These are phyloP conservation scores for Tethea ocularis DNA, from an alignment of 2,888 invertebrate genomes.

Conservation along the genomic window DNA sequence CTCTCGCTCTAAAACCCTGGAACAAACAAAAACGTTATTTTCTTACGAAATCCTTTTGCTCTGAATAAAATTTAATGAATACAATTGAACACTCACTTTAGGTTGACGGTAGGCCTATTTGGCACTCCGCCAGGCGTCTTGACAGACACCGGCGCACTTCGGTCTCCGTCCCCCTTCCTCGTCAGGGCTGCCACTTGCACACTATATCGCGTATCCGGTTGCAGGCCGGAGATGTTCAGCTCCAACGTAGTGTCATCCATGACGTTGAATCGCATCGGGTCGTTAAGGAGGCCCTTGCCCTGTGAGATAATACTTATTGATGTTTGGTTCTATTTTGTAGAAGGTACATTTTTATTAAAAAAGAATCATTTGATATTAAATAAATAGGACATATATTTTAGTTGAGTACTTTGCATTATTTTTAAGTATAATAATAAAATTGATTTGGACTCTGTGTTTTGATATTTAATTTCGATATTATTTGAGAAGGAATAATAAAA, in stretches of 20 bases:
- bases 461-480: no score
- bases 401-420: no score
- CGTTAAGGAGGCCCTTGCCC: slow-evolving; percentile 92
- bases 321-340: neutral
- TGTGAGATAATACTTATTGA: slow-evolving; percentile 43
- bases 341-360: neutral
- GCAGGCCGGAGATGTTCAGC: slow-evolving; percentile 93
- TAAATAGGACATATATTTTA: no score
- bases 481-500: slow-evolving; percentile 8
- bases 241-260: slow-evolving; percentile 90
- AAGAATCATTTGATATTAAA: neutral
- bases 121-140: slow-evolving; percentile 97
- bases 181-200: slow-evolving; percentile 98
- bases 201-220: slow-evolving; percentile 97
- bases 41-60: neutral
- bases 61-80: neutral
- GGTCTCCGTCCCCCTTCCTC: slow-evolving; percentile 97
- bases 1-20: slow-evolving; percentile 92
- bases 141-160: slow-evolving; percentile 92
- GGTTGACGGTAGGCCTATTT: slow-evolving; percentile 90
- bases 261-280: slow-evolving; percentile 94
- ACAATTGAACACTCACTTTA: slow-evolving; percentile 85
- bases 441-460: no score
- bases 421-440: no score
- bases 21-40: slow-evolving; percentile 38